Percentiles rank a stretch among this genome's conserved stretches.
phyloP scores from a whole-genome alignment of 1,140 invertebrate genomes.

The Asobara japonica region DNA sequence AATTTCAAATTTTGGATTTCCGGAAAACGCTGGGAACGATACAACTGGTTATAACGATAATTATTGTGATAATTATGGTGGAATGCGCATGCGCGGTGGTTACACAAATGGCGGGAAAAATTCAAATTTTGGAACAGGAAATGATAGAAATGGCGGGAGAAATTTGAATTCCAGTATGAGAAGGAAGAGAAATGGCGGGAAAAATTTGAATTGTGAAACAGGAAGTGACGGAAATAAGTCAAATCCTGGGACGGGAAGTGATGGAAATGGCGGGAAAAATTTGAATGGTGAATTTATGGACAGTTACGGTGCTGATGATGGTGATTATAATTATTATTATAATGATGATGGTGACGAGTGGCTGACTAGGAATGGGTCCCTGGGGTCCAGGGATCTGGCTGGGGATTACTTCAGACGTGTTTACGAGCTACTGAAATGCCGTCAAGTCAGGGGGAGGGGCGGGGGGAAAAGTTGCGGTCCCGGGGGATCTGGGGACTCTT shows the following conservation, averaged over 20 bases:
- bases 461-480: constrained; percentile 18
- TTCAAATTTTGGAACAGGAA: no score
- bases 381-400: neutral
- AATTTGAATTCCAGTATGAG: neutral
- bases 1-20: no score
- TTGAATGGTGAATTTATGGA: constrained; percentile 38
- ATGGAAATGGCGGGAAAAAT: neutral
- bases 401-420: constrained; percentile 56
- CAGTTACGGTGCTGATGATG: constrained; percentile 8
- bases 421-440: constrained; percentile 55
- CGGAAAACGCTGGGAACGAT: no score
- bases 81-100: no score
- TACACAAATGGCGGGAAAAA: no score
- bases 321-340: constrained; percentile 22
- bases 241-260: neutral
- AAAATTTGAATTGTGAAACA: no score
- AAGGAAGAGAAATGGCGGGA: no score
- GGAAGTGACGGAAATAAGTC: no score
- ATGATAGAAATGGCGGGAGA: no score
- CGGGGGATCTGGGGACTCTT: constrained; percentile 42
- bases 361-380: neutral
- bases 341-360: constrained; percentile 2
- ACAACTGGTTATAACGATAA: no score
- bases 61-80: no score
- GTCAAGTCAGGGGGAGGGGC: constrained; percentile 41